These are phyloP conservation scores for Leptinotarsa rubiginosa DNA, from an alignment of 2,888 invertebrate species.

Conservation along the genomic window DNA sequence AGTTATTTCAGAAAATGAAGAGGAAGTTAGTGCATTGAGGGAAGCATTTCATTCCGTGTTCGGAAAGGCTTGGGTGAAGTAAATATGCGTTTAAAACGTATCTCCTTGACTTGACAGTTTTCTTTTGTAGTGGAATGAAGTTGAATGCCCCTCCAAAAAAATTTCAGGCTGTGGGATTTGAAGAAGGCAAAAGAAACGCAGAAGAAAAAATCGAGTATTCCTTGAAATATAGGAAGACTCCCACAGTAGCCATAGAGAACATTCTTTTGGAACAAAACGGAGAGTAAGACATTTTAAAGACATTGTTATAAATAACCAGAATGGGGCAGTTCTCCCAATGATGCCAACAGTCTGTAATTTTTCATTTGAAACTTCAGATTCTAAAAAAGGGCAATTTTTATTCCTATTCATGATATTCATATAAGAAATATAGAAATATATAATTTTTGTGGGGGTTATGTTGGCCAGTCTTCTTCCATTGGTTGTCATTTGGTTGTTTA, in stretches of 20 bases:
- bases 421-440: no score
- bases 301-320: neutral
- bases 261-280: constrained; percentile 78
- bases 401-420: no score
- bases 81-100: constrained; percentile 60
- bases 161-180: constrained; percentile 83
- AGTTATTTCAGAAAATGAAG: constrained; percentile 82
- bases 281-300: constrained; percentile 58
- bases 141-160: constrained; percentile 75
- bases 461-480: no score
- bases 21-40: constrained; percentile 79
- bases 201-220: constrained; percentile 77
- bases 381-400: no score
- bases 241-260: constrained; percentile 80
- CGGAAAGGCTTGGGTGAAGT: constrained; percentile 83
- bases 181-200: constrained; percentile 79
- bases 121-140: constrained; percentile 70
- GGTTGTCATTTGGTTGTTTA: no score
- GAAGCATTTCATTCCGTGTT: constrained; percentile 85
- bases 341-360: neutral
- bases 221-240: constrained; percentile 73
- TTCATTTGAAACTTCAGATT: no score
- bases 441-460: no score
- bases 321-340: neutral
- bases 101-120: constrained; percentile 17